phyloP scores from a whole-genome alignment of 2,113 vertebrate species.

The Ailuropoda melanoleuca region DNA sequence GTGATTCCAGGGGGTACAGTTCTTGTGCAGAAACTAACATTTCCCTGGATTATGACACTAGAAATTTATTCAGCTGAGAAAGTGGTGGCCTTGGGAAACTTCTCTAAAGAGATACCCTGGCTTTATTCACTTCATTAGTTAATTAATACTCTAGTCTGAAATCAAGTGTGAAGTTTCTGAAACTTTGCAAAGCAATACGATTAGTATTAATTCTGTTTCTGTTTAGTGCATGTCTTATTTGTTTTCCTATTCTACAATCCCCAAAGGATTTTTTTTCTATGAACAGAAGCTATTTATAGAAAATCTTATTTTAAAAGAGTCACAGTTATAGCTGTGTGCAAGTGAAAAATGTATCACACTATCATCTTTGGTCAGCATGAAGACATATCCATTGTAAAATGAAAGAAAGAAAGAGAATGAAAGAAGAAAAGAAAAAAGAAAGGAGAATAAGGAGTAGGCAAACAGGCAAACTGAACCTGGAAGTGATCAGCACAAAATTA shows the following conservation, averaged over 20 bases:
- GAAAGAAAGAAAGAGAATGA: background rate
- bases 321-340: slow-evolving; percentile 54
- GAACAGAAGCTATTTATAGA: slow-evolving; percentile 45
- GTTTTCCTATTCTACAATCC: slow-evolving; percentile 39
- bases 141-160: slow-evolving; percentile 53
- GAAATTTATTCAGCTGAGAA: slow-evolving; percentile 18
- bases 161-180: slow-evolving; percentile 41
- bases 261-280: slow-evolving; percentile 22
- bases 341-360: slow-evolving; percentile 48
- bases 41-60: slow-evolving; percentile 35
- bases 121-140: slow-evolving; percentile 31
- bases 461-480: background rate
- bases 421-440: background rate
- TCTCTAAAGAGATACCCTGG: background rate
- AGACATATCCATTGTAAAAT: background rate
- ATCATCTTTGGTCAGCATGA: slow-evolving; percentile 50
- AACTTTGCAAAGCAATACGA: background rate
- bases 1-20: background rate
- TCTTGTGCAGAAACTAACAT: background rate
- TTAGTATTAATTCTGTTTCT: slow-evolving; percentile 52
- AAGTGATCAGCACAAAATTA: slow-evolving; percentile 44
- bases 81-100: background rate
- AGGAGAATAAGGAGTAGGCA: background rate
- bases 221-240: slow-evolving; percentile 33
- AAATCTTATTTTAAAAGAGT: slow-evolving; percentile 55